Conservation (phyloP, 1,140 invertebrate genomes). For the Saccostrea cuccullata region DNA sequence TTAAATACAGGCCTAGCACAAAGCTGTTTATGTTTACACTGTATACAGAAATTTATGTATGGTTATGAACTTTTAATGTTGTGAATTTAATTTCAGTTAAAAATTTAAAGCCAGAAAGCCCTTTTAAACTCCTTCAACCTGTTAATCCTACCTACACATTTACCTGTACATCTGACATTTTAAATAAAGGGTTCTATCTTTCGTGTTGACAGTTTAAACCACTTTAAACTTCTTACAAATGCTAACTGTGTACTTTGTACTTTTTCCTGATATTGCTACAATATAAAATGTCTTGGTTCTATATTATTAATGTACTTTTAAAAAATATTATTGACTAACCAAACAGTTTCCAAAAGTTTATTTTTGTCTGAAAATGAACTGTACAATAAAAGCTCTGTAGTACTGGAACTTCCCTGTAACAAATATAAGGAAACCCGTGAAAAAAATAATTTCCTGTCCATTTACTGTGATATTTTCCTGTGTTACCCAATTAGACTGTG, state of each 20-base stretch:
- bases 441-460: conserved; percentile 7
- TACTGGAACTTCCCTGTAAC: no score
- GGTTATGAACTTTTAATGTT: not conserved
- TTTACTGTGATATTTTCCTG: not conserved
- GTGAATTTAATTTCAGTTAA: conserved; percentile 1
- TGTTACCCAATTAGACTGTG: not conserved
- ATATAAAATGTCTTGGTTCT: not conserved
- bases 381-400: no score
- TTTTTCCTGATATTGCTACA: not conserved
- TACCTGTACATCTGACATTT: not conserved
- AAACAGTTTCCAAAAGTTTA: not conserved
- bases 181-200: not conserved
- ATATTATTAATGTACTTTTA: not conserved
- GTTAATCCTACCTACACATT: conserved; percentile 3
- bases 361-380: not conserved
- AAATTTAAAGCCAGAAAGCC: not conserved
- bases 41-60: not conserved
- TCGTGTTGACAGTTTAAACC: not conserved
- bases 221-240: conserved; percentile 1
- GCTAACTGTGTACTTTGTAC: not conserved
- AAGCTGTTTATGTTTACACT: not conserved
- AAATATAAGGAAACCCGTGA: no score
- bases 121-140: conserved; percentile 12
- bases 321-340: not conserved
- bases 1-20: not conserved